Evolutionary conservation across 2,888 invertebrate genomes (phyloP), one percentile per base, ranked within the genome.

Genomic region (Harpalus rubripes): DNA sequence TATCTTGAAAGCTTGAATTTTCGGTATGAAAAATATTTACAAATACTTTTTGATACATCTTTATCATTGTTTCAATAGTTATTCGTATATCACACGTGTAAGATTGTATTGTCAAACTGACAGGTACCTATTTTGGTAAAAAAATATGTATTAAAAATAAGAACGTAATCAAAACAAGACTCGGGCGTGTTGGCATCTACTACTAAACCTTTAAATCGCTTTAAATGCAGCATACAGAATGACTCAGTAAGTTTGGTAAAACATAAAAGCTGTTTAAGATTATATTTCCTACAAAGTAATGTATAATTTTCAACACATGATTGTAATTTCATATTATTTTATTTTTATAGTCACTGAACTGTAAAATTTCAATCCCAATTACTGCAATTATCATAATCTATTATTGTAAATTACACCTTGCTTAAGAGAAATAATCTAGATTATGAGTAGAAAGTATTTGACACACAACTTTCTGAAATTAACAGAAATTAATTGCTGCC

Each of bases 351-450:
- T 32, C 5, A 32, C 32, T 32, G 44, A 74, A 74, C 16, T 18
- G 18, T 44, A 74, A 74, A 52, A 12, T 74, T 74, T 52, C 44
- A 52, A 12, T 12, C 8, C 8, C 2, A 52, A 52, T 3, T 52
- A 52, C 12, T 12, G 10, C 44, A 52, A 52, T 52, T 52, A 52
- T 52, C 2, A 52, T 52, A 52, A 52, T 52, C 44, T 52, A 10
- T 52, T 52, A 12, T 52, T 52, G 10, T 52, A 52, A 52, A 52
- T 52, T 18, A 74, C 44, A 74, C 72, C 72, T 44, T 44, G 44
- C 72, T 44, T 52, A 41, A 52, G 72, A 74, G 72, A 74, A 74
- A 41, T 74, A 44, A 44, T 74, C 72, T 44, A 74, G 72, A 41
- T 74, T 72, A n/a, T n/a, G n/a, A n/a, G n/a, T n/a, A 74, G 72